phyloP scores from a whole-genome alignment of 2,888 invertebrate genomes.

The Drosophila pseudotakahashii region DNA sequence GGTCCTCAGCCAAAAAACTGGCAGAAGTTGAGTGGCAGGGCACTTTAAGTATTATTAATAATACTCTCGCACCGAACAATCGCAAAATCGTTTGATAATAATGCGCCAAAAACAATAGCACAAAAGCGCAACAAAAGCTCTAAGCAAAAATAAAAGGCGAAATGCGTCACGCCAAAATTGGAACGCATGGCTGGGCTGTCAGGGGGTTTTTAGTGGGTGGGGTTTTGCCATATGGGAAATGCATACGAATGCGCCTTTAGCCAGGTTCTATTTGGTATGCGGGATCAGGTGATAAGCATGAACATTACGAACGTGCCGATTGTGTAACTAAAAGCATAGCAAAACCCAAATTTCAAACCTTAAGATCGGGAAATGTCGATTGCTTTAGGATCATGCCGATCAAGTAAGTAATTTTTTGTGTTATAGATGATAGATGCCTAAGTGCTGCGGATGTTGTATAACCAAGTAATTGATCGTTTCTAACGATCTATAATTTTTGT shows the following conservation, averaged over 20 bases:
- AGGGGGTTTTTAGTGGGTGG: slow-evolving; percentile 6
- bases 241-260: slow-evolving; percentile 62
- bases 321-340: slow-evolving; percentile 3
- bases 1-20: not conserved
- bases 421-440: slow-evolving; percentile 4
- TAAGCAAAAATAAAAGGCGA: slow-evolving; percentile 30
- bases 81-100: slow-evolving; percentile 32
- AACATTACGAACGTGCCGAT: slow-evolving; percentile 15
- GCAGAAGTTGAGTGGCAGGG: slow-evolving; percentile 23
- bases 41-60: slow-evolving; percentile 31
- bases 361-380: slow-evolving; percentile 6
- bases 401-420: slow-evolving; percentile 2
- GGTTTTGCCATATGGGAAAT: slow-evolving; percentile 30
- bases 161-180: slow-evolving; percentile 37
- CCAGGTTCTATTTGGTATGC: slow-evolving; percentile 27
- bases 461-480: slow-evolving; percentile 18
- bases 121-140: slow-evolving; percentile 25
- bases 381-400: slow-evolving; percentile 17
- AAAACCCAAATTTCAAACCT: not conserved
- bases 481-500: slow-evolving; percentile 1
- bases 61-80: slow-evolving; percentile 30
- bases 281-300: slow-evolving; percentile 10
- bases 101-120: slow-evolving; percentile 38
- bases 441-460: slow-evolving; percentile 28
- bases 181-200: slow-evolving; percentile 34